Base-by-base conservation (phyloP, 1,140 invertebrate genomes). In the Amyelois transitella region DNA sequence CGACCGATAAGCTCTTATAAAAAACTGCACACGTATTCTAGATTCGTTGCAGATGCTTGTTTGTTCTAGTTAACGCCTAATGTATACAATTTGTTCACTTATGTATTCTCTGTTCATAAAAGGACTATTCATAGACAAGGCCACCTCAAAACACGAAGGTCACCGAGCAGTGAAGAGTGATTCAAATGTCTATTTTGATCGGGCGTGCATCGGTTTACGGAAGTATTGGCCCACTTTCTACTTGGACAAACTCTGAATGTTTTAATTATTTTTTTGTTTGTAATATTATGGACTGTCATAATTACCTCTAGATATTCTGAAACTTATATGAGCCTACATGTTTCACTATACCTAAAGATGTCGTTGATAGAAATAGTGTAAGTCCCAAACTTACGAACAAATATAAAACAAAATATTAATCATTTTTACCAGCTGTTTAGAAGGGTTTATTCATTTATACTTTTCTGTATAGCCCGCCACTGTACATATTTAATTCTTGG, bases 71-170 rank as follows among this genome's bases (percentile, higher is more conserved):
- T 38, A 38, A 38, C 32, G 32, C 32, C 32, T 38, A 38, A 38
- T 38, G 32, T 38, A 38, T 38, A 38, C 32, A 38, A 38, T 38
- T 38, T 38, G 32, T 38, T 38, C 32, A 38, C 32, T 38, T 38
- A 38, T 38, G 25, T 38, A 14, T 38, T 38, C 32, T 38, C 32
- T 2, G 32, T 38, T 38, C 32, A 38, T 38, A 49, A 44, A 28
- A 44, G 44, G 25, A 43, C 47, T 51, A 60, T 47, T 60, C 53
- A 51, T 60, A 54, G 52, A 57, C 50, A 58, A 58, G 55, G 55
- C 47, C 51, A 44, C 47, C 24, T 38, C 49, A 53, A 58, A 51
- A 58, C 32, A n/a, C 8, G 50, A 52, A 58, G 55, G 55, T 43
- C 55, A 17, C 32, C 12, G 8, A 12, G 17, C 32, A 38, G 32